Evolutionary conservation across 2,113 vertebrate genomes (phyloP).

Genomic region (Pachyramphus minor): DNA sequence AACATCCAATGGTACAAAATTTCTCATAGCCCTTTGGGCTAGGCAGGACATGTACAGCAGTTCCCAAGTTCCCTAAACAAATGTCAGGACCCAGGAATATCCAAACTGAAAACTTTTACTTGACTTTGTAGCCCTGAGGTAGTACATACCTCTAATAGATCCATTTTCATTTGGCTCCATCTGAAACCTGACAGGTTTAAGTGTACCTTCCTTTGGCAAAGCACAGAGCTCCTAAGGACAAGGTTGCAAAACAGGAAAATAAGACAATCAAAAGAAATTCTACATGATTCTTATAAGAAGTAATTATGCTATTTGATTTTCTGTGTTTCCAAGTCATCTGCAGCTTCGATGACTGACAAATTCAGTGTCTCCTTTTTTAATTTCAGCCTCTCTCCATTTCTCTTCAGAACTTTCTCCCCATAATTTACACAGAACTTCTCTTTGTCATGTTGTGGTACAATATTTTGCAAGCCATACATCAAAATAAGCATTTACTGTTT

Average conservation of each 20-base stretch:
- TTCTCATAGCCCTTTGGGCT: not conserved
- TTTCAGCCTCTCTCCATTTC: not conserved
- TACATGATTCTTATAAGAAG: not conserved
- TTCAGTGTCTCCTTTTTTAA: not conserved
- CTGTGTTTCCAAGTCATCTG: not conserved
- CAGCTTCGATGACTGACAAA: not conserved
- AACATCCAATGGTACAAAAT: not conserved
- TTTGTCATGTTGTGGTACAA: not conserved
- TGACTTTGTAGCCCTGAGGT: not conserved
- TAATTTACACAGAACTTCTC: not conserved
- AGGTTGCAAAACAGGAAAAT: not conserved
- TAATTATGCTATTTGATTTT: not conserved
- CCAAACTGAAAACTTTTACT: not conserved
- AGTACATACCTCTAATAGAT: not conserved
- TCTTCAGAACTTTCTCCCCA: not conserved
- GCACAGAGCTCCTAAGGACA: not conserved
- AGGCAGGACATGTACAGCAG: not conserved
- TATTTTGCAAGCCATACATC: not conserved
- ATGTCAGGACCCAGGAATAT: not conserved
- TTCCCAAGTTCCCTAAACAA: not conserved
- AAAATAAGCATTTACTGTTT: not conserved
- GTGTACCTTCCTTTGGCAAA: not conserved
- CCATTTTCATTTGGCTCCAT: not conserved
- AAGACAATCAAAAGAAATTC: not conserved
- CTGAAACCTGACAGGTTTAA: not conserved